Conservation (phyloP, 2,888 invertebrate species). For the Tipula vernalis region DNA sequence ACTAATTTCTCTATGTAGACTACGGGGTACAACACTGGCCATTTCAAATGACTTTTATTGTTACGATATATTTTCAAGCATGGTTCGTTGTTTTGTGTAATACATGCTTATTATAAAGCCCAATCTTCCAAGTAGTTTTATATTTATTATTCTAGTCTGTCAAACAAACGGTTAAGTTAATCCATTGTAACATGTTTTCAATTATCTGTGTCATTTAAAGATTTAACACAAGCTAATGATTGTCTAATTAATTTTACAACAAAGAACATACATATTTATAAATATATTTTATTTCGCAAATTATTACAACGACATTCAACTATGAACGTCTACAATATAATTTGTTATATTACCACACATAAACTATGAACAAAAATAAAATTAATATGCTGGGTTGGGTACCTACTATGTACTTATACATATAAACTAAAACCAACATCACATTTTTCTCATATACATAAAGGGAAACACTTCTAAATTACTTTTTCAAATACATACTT, state of each 20-base stretch:
- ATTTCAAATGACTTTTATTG: too few species aligned
- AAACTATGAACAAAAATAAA: not conserved
- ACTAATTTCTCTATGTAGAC: too few species aligned
- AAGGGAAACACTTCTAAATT: not conserved
- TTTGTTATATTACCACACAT: not conserved
- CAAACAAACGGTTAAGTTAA: not conserved
- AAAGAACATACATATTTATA: not conserved
- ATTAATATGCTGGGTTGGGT: too few species aligned
- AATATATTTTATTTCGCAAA: not conserved
- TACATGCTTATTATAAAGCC: not conserved
- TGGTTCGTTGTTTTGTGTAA: too few species aligned
- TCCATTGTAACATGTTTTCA: not conserved
- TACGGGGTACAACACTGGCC: too few species aligned
- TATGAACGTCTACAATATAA: not conserved
- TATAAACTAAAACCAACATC: not conserved
- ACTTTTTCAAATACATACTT: not conserved
- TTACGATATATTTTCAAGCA: too few species aligned
- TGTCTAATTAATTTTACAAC: slow-evolving; percentile 1
- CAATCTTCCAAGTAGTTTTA: too few species aligned
- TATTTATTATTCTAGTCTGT: too few species aligned
- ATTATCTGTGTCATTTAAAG: not conserved
- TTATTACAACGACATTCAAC: not conserved
- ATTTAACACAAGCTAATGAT: not conserved
- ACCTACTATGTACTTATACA: not conserved
- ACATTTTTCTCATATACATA: not conserved